Conservation (phyloP, 2,888 invertebrate species). For the Rotaria socialis region DNA sequence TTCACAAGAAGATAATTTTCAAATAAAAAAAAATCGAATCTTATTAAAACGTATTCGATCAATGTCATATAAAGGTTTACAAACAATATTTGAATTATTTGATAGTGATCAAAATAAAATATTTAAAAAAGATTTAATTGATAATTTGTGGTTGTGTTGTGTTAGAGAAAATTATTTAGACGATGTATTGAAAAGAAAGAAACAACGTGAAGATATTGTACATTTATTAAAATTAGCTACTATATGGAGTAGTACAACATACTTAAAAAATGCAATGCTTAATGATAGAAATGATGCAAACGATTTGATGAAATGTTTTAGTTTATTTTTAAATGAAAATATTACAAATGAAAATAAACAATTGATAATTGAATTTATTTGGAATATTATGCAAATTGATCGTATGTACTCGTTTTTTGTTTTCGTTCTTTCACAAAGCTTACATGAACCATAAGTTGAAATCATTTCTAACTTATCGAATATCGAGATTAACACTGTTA, state of each 20-base stretch:
- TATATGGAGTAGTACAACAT: background rate
- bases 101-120: background rate
- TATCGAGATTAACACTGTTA: no score
- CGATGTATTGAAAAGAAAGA: background rate
- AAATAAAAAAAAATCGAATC: background rate
- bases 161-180: background rate
- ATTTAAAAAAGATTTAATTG: background rate
- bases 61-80: slow-evolving; percentile 11
- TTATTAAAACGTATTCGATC: slow-evolving; percentile 15
- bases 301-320: background rate
- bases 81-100: background rate
- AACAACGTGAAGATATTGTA: slow-evolving; percentile 25
- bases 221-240: background rate
- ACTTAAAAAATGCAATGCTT: background rate
- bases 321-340: background rate
- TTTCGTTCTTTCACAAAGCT: no score
- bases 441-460: no score
- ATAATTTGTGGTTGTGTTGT: background rate
- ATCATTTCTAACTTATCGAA: no score
- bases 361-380: slow-evolving; percentile 18
- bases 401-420: background rate
- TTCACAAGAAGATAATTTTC: background rate
- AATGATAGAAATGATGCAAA: background rate
- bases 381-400: slow-evolving; percentile 20
- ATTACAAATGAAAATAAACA: background rate